These are phyloP conservation scores for Amniataba percoides DNA, from an alignment of 2,797 vertebrate species.

Conservation along the genomic window DNA sequence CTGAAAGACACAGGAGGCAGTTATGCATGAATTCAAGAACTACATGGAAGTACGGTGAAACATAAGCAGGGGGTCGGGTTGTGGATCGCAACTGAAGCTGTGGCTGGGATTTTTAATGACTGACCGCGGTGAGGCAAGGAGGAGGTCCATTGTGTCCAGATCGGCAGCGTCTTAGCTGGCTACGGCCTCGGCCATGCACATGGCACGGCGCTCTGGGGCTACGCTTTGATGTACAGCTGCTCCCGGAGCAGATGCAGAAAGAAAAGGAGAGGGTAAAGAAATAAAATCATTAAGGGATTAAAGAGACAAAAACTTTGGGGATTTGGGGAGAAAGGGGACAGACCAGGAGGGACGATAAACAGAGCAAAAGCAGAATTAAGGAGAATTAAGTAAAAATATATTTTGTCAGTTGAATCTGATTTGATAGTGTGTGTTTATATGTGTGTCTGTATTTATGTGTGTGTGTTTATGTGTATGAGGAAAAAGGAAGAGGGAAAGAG, in stretches of 20 bases:
- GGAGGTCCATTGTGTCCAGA: constrained; percentile 74
- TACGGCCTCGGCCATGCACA: constrained; percentile 44
- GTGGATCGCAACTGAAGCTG: constrained; percentile 62
- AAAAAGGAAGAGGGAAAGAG: constrained; percentile 7
- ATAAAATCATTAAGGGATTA: constrained; percentile 45
- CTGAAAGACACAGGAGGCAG: constrained; percentile 41
- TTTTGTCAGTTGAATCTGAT: constrained; percentile 3
- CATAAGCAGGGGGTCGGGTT: constrained; percentile 48
- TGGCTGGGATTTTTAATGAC: constrained; percentile 73
- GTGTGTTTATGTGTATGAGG: neutral
- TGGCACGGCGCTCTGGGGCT: constrained; percentile 42
- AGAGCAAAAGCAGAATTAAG: neutral
- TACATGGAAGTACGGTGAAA: constrained; percentile 39
- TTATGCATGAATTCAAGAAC: constrained; percentile 58
- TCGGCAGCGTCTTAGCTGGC: constrained; percentile 50
- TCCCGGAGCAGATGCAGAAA: constrained; percentile 55
- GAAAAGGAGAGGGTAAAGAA: constrained; percentile 32
- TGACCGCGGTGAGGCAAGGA: constrained; percentile 61
- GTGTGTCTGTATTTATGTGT: neutral
- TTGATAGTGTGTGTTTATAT: neutral
- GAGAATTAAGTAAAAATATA: neutral
- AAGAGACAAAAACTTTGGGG: constrained; percentile 12
- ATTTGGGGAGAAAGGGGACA: neutral
- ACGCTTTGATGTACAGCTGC: constrained; percentile 69
- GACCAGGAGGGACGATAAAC: neutral